A percentile compares a stretch with the other conserved stretches of the same genome.
phyloP scores from a whole-genome alignment of 2,113 vertebrate genomes.

The Columbina picui region DNA sequence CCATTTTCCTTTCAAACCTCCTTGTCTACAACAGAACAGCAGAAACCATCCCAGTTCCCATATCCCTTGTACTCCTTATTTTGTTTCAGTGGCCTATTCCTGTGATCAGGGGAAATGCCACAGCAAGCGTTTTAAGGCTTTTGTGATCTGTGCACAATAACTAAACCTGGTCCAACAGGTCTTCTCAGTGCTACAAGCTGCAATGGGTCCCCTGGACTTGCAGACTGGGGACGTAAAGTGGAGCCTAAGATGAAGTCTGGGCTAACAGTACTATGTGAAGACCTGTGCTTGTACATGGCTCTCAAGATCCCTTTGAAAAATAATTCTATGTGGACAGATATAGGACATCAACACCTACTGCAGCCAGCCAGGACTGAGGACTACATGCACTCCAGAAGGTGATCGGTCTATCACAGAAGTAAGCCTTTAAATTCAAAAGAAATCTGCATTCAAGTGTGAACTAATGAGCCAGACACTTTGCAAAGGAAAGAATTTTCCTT shows the following conservation, averaged over 20 bases:
- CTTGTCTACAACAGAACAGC: background rate
- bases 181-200: background rate
- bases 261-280: background rate
- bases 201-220: background rate
- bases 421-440: background rate
- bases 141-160: background rate
- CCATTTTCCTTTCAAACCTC: background rate
- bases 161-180: background rate
- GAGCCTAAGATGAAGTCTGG: background rate
- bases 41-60: constrained; percentile 6
- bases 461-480: background rate
- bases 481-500: background rate
- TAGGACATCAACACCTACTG: background rate
- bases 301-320: background rate
- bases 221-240: background rate
- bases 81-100: background rate
- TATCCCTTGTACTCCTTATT: background rate
- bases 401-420: background rate
- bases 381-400: background rate
- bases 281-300: background rate
- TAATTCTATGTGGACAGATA: background rate
- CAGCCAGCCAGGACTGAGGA: background rate
- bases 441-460: background rate
- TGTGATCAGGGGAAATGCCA: background rate
- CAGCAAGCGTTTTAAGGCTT: background rate